Percentiles rank a stretch among this genome's conserved stretches.
phyloP scores from a whole-genome alignment of 2,888 invertebrate species.

The Apamea monoglypha region DNA sequence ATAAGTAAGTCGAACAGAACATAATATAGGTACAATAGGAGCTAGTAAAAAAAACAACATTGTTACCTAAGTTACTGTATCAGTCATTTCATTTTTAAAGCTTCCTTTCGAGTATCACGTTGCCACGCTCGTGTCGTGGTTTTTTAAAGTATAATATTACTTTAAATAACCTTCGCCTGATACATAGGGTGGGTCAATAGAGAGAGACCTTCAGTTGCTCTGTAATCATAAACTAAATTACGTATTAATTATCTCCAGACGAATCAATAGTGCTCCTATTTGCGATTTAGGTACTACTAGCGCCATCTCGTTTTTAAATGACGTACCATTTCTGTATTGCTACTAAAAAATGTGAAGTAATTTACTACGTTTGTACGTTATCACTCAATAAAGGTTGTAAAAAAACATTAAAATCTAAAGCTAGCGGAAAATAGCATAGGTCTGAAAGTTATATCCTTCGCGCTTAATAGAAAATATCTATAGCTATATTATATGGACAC shows the following conservation, averaged over 20 bases:
- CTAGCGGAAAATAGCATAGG: neutral
- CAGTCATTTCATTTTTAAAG: neutral
- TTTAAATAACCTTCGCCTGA: conserved; percentile 10
- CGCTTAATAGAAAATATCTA: neutral
- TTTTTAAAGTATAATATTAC: neutral
- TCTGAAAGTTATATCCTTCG: neutral
- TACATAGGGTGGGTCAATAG: neutral
- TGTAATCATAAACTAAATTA: neutral
- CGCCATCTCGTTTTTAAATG: conserved; percentile 6
- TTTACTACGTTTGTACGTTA: neutral
- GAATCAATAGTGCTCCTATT: neutral
- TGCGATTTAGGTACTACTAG: neutral
- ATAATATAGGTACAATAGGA: neutral
- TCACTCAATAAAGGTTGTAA: too few relatives aligned
- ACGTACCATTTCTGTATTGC: neutral
- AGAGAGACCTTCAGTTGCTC: neutral
- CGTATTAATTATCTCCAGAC: neutral
- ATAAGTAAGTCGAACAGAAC: neutral
- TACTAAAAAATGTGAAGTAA: neutral
- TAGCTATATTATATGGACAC: too few relatives aligned
- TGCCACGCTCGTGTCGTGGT: neutral
- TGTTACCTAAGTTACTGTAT: neutral
- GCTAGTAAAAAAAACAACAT: neutral
- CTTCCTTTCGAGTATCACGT: neutral
- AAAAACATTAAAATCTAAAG: neutral